Evolutionary conservation across 2,113 vertebrate species (phyloP).

Genomic region (Tautogolabrus adspersus): DNA sequence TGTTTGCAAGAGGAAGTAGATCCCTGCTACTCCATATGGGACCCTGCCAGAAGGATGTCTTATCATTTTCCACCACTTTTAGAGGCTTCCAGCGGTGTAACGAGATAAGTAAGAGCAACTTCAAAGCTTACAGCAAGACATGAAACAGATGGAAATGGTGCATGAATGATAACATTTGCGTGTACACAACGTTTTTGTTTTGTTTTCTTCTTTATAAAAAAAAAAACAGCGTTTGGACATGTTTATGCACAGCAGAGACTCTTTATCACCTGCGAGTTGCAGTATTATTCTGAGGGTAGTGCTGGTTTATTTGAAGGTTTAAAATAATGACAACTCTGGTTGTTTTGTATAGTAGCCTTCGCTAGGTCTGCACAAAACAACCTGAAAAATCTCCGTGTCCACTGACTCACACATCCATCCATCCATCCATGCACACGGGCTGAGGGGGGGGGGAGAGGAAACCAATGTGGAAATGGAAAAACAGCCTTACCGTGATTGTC

Average conservation of each 20-base stretch:
- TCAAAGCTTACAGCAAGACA: constrained; percentile 62
- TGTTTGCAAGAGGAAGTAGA: not conserved
- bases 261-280: not conserved
- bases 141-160: constrained; percentile 50
- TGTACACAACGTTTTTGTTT: not conserved
- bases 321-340: not conserved
- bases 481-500: constrained; percentile 81
- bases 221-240: not conserved
- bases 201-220: not conserved
- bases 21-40: constrained; percentile 5
- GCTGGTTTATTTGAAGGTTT: constrained; percentile 10
- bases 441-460: constrained; percentile 11
- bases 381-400: constrained; percentile 21
- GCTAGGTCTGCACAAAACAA: not conserved
- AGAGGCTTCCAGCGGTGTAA: constrained; percentile 36
- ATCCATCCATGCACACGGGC: constrained; percentile 46
- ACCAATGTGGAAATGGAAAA: constrained; percentile 19
- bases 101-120: constrained; percentile 53
- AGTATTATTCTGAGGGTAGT: not conserved
- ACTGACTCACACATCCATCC: constrained; percentile 14
- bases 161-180: not conserved
- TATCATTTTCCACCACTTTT: constrained; percentile 63
- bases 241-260: not conserved
- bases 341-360: not conserved
- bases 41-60: constrained; percentile 45